Evolutionary conservation across 2,888 invertebrate genomes (phyloP), one percentile per base, ranked within the genome.

Genomic region (Rhorus exstirpatorius): DNA sequence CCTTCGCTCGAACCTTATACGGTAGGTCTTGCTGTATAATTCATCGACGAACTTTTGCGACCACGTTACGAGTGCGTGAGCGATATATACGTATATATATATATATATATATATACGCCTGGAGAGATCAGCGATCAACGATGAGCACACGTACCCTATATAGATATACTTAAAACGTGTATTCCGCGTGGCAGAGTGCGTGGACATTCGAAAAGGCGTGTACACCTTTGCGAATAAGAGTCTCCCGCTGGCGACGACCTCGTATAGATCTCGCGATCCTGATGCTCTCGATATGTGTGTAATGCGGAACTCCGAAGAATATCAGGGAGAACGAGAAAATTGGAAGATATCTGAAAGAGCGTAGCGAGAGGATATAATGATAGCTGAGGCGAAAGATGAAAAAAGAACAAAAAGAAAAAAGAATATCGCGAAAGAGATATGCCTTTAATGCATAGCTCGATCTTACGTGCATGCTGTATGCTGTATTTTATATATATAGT

Each of bases 11-110:
- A 83, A 71, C 86, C 86, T 85, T 86, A 86, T 86, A 87, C 82
- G 87, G 87, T 68, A 60, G 76, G 53, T 8, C 78, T 86, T 83
- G 86, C 85, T 85, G 86, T 87, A 87, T 86, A 87, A 87, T 87
- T 87, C 86, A 87, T 87, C 84, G 86, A 67, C 68, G 77, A 70
- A 79, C 77, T 79, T n/a, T n/a, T 78, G 65, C 77, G 76, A 24
- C 46, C 71, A 63, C 19, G 68, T 77, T 55, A 53, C 61, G 51
- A 51, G 19, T 70, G 77, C 24, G 44, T 17, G 46, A 51, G 53
- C 51, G 14, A 38, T 44, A 65, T 61, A 26, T 17, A 65, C 1
- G 14, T 10, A 38, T 38, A 10, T 8, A 38, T 8, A 38, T 38
- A 46, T 46, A 46, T 17, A 46, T 58, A 46, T 58, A 38, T 31